These are phyloP conservation scores for Aselliscus stoliczkanus DNA, from an alignment of 2,797 vertebrate species.

Conservation along the genomic window DNA sequence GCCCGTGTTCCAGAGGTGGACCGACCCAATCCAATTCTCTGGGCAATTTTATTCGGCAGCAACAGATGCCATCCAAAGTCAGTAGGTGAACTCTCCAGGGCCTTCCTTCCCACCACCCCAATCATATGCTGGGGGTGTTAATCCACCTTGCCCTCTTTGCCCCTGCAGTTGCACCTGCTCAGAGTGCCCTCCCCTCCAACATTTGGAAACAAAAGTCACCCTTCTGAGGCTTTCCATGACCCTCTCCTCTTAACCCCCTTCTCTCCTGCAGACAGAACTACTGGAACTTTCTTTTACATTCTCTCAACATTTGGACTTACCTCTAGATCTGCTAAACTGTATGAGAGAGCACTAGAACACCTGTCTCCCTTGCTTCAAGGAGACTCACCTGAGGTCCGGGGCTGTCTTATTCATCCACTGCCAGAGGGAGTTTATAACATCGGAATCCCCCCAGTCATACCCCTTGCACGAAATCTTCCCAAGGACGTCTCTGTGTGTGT, in stretches of 20 bases:
- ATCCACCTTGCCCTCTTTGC: not conserved
- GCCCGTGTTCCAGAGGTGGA: not conserved
- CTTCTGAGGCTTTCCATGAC: not conserved
- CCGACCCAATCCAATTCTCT: not conserved
- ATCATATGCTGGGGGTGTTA: not conserved
- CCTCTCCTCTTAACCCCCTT: not conserved
- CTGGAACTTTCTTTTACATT: not conserved
- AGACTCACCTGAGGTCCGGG: not conserved
- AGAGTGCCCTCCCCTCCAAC: not conserved
- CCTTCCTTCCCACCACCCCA: not conserved
- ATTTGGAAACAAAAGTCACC: not conserved
- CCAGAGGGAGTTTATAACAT: not conserved
- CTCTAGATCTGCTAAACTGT: not conserved
- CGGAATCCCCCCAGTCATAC: not conserved
- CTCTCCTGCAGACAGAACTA: not conserved
- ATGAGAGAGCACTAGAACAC: not conserved
- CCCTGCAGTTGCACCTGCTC: not conserved
- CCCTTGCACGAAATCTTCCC: not conserved
- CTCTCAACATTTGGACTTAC: not conserved
- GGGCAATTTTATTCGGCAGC: not conserved
- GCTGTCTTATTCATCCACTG: not conserved
- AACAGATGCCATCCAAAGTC: not conserved
- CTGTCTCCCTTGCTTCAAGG: not conserved
- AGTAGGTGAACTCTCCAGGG: not conserved
- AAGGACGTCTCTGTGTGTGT: not conserved